These are phyloP conservation scores for Micromesistius poutassou DNA, from an alignment of 2,797 vertebrate species.

Conservation along the genomic window DNA sequence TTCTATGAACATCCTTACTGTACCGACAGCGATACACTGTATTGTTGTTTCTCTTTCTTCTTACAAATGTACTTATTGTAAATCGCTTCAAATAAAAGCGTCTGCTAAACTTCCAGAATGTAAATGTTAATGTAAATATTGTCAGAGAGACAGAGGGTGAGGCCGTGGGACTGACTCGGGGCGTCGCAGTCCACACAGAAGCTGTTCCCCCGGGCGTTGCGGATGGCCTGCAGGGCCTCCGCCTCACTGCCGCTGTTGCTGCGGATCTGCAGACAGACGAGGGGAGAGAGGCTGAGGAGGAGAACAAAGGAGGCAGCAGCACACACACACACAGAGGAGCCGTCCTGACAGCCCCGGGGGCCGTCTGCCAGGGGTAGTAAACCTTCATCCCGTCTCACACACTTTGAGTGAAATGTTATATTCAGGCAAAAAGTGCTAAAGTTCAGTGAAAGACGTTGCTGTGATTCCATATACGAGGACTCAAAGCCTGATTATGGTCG, in stretches of 20 bases:
- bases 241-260: constrained; percentile 90
- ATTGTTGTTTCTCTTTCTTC: too few species aligned
- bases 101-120: too few species aligned
- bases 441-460: neutral
- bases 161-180: constrained; percentile 75
- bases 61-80: too few species aligned
- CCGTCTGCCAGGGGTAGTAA: neutral
- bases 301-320: neutral
- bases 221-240: constrained; percentile 87
- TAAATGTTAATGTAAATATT: too few species aligned
- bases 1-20: too few species aligned
- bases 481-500: too few species aligned
- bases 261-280: constrained; percentile 69
- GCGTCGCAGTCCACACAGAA: constrained; percentile 91
- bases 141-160: neutral
- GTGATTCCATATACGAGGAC: neutral
- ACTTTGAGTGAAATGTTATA: neutral
- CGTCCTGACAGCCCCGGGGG: too few species aligned
- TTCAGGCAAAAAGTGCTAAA: neutral
- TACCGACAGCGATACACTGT: too few species aligned
- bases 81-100: too few species aligned
- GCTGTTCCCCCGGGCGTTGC: constrained; percentile 87
- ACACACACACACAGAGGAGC: too few species aligned
- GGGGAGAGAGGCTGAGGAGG: neutral
- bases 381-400: neutral